These are phyloP conservation scores for Helicoverpa zea DNA, from an alignment of 1,140 invertebrate genomes.

Conservation along the genomic window DNA sequence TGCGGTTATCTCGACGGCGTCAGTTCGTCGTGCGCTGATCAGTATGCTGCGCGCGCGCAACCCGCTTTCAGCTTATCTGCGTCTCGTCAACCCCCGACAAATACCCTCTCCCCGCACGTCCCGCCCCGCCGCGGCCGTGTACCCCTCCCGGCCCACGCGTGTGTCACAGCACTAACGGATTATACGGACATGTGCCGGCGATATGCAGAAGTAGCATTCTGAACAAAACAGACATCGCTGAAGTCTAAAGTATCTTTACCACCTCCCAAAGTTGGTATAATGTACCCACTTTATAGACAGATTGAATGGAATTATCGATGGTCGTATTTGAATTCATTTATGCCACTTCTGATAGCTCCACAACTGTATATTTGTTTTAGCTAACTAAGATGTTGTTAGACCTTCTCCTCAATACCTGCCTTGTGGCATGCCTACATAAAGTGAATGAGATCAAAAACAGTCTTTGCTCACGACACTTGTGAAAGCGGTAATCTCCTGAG, in stretches of 20 bases:
- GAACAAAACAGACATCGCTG: background rate
- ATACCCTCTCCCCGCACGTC: slow-evolving; percentile 45
- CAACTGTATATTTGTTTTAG: too few species aligned
- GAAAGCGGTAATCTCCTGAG: slow-evolving; percentile 56
- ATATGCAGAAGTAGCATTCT: background rate
- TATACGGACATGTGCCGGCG: too few species aligned
- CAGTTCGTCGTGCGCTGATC: slow-evolving; percentile 36
- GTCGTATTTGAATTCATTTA: too few species aligned
- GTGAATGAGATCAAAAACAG: slow-evolving; percentile 26
- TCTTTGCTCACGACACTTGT: slow-evolving; percentile 50
- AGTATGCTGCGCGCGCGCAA: slow-evolving; percentile 50
- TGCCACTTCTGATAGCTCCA: too few species aligned
- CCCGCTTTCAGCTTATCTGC: slow-evolving; percentile 46
- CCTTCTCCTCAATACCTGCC: background rate
- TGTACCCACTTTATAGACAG: too few species aligned
- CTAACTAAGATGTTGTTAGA: too few species aligned
- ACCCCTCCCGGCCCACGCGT: background rate
- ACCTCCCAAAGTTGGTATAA: too few species aligned
- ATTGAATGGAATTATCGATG: too few species aligned
- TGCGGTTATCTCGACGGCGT: slow-evolving; percentile 28
- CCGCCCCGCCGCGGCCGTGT: background rate
- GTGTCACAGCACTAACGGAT: background rate
- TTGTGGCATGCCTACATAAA: slow-evolving; percentile 7
- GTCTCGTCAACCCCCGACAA: slow-evolving; percentile 49
- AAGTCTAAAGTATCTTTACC: too few species aligned